Percentiles rank a stretch among this genome's conserved stretches.
phyloP scores from a whole-genome alignment of 37 sponge, comb jelly and placozoan species.

The Corticium candelabrum region DNA sequence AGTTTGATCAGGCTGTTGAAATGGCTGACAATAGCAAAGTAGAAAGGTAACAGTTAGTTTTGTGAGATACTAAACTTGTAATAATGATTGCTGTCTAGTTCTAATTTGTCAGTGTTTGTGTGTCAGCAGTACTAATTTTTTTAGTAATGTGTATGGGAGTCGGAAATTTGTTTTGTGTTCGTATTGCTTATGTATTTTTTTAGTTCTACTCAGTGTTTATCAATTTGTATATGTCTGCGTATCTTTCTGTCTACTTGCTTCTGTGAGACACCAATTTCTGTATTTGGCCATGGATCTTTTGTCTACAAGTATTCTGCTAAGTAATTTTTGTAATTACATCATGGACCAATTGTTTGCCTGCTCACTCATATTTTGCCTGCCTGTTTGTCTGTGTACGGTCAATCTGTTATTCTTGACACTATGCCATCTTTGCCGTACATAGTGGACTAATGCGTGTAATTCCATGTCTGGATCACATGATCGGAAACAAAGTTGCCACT shows the following conservation, averaged over 20 bases:
- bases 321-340: too few species aligned
- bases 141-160: neutral
- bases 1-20: slow-evolving; percentile 44
- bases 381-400: too few species aligned
- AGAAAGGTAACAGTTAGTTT: slow-evolving; percentile 66
- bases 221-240: neutral
- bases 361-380: too few species aligned
- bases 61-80: slow-evolving; percentile 5
- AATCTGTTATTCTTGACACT: too few species aligned
- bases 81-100: slow-evolving; percentile 1
- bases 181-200: neutral
- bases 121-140: neutral
- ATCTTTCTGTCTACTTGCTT: neutral
- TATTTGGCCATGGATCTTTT: neutral
- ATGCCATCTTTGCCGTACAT: too few species aligned
- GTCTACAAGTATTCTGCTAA: too few species aligned
- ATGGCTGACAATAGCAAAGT: slow-evolving; percentile 6
- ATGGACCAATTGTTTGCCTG: too few species aligned
- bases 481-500: too few species aligned
- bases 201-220: neutral
- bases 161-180: neutral
- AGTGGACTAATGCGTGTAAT: too few species aligned
- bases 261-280: neutral
- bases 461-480: too few species aligned
- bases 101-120: neutral